Evolutionary conservation across 2,888 invertebrate genomes (phyloP), one percentile per base, ranked within the genome.

Genomic region (Periphyllus acericola): DNA sequence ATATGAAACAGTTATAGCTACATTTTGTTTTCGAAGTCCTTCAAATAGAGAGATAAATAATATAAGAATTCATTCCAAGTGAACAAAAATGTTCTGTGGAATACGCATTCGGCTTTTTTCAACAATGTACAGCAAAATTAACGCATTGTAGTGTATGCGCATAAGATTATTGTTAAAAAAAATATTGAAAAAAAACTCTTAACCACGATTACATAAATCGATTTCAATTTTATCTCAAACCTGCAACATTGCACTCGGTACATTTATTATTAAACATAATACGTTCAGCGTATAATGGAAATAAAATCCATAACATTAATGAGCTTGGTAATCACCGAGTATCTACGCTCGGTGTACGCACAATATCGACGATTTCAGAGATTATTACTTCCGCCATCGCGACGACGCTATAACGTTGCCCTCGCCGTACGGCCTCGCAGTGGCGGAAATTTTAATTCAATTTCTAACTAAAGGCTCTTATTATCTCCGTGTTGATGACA

Each of bases 401-500:
- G 25, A 46, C 46, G 14, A 14, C 11, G 46, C 46, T 46, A 46
- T 46, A 46, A 14, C 14, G 11, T 36, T 6, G 6, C 6, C 36
- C 3, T 36, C 36, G 36, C 6, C n/a, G n/a, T n/a, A n/a, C n/a
- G 6, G 36, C 6, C 36, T 46, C 14, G 5, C 34, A 40, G 19
- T 40, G 40, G 14, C 32, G 25, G 9, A 34, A 9, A 52, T 52
- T 71, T 29, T 72, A 82, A 82, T 82, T 82, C 52, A 29, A 82
- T 82, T 82, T 17, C 46, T 29, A 19, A 71, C 71, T 52, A 72
- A 55, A n/a, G 72, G 72, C n/a, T 72, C 32, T 72, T 72, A 34
- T 82, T 82, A 21, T 46, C 46, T 46, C 82, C 17, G 9, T 25
- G 71, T 25, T 34, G 71, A 32, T 52, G 82, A 72, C 68, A 72